Base-by-base conservation (phyloP, 2,888 invertebrate genomes). In the Ichneumoninae sp. region DNA sequence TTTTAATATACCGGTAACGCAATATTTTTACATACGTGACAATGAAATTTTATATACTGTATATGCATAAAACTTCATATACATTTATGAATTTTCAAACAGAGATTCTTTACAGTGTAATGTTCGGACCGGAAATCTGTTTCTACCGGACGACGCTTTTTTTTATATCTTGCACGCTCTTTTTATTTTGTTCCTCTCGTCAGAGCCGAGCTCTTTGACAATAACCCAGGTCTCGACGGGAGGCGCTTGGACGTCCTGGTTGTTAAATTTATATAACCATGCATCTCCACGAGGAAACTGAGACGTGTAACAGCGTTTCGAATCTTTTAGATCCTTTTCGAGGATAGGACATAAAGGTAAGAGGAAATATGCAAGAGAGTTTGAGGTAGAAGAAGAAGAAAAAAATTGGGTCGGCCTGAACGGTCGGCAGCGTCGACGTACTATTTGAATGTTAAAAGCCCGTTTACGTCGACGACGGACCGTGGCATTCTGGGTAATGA, bases 401-500 rank as follows among this genome's bases (percentile, higher is more conserved):
- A 44, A 68, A 84, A 86, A 86, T 85, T 85, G 79, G 85, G 86
- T 88, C 86, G 86, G 36, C 82, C 82, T 57, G 74, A 83, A 81
- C 79, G 77, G 80, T 65, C 30, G 71, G 75, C 54, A 77, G 81
- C 81, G 76, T 75, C 75, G 81, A 57, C 83, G 82, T 82, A 86
- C 83, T 82, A 86, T 87, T 85, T 88, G 83, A 82, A 86, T 82
- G 84, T 80, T 86, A 70, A 86, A 87, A 86, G 86, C 68, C 60
- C 81, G 74, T 79, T 83, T 77, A 80, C 77, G 77, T 85, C 81
- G 76, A 82, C 83, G 78, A 78, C 73, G 75, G 71, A 74, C 69
- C 68, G 70, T 40, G 74, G 77, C 82, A 86, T 86, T 88, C 88
- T 85, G 81, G 82, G 83, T 89, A 89, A 89, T 90, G 90, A 91